phyloP scores from a whole-genome alignment of 2,888 invertebrate species.

The Tryphoninae sp. region DNA sequence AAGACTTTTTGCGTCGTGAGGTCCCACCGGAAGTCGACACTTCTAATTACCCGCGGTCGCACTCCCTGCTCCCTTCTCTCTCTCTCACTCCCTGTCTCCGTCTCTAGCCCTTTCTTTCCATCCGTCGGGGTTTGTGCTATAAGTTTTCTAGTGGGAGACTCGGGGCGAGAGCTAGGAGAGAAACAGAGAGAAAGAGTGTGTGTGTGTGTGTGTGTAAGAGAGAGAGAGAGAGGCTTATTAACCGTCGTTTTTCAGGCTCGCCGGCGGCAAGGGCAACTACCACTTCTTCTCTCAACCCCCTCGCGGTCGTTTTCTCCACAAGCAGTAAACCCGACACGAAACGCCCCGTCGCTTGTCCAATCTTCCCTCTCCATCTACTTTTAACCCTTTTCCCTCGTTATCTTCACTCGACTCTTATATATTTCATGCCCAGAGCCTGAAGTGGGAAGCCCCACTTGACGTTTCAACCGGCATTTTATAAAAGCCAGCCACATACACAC shows the following conservation, averaged over 20 bases:
- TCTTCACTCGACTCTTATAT: constrained; percentile 20
- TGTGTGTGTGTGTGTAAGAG: not conserved
- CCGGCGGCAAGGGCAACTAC: constrained; percentile 24
- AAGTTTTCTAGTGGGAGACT: constrained; percentile 51
- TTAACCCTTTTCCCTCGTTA: constrained; percentile 21
- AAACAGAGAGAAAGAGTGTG: not conserved
- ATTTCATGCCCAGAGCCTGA: constrained; percentile 2
- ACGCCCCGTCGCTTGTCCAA: constrained; percentile 55
- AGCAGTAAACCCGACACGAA: constrained; percentile 25
- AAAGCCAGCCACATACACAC: constrained; percentile 6
- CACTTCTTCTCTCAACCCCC: constrained; percentile 6
- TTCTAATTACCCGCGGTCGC: constrained; percentile 49
- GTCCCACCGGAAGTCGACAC: constrained; percentile 47
- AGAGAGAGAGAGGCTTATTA: constrained; percentile 49
- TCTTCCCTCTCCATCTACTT: constrained; percentile 31
- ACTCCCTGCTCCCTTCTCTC: constrained; percentile 2
- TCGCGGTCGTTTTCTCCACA: constrained; percentile 33
- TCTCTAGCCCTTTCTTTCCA: constrained; percentile 10
- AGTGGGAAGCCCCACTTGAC: not conserved
- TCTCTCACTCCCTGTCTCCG: constrained; percentile 1
- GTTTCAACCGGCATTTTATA: not conserved
- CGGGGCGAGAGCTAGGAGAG: constrained; percentile 19
- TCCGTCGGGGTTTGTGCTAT: constrained; percentile 12
- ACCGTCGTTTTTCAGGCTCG: constrained; percentile 58
- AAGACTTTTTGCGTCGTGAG: not conserved